These are phyloP conservation scores for Bilobella aurantiaca DNA, from an alignment of 1,140 invertebrate genomes.

Conservation along the genomic window DNA sequence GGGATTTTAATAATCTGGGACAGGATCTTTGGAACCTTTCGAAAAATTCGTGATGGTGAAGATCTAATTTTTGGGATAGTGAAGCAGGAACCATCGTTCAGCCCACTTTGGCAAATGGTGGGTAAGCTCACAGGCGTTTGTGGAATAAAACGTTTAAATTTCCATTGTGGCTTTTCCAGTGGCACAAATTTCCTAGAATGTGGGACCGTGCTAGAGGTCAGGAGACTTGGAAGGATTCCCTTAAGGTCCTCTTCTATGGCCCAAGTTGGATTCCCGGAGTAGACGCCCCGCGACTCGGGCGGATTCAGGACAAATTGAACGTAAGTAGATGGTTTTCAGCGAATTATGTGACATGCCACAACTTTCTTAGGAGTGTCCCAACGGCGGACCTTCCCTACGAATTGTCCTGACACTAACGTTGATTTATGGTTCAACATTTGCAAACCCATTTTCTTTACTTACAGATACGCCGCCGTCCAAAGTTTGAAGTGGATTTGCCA, in stretches of 20 bases:
- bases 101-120: conserved; percentile 51
- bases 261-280: conserved; percentile 75
- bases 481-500: conserved; percentile 56
- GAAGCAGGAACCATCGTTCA: conserved; percentile 65
- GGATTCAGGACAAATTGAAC: conserved; percentile 61
- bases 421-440: conserved; percentile 1
- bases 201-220: conserved; percentile 49
- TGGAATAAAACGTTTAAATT: not conserved
- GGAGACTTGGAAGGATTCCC: conserved; percentile 50
- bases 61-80: conserved; percentile 75
- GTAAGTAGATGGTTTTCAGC: conserved; percentile 45
- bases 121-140: no score
- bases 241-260: conserved; percentile 65
- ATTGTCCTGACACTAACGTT: not conserved
- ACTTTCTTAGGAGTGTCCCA: no score
- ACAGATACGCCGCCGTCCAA: conserved; percentile 51
- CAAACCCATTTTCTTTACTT: conserved; percentile 28
- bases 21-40: conserved; percentile 72
- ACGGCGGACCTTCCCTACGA: not conserved
- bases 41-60: conserved; percentile 54
- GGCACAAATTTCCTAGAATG: conserved; percentile 40
- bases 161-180: conserved; percentile 1
- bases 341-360: no score
- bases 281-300: conserved; percentile 58
- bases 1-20: conserved; percentile 82